Evolutionary conservation across 2,113 vertebrate species (phyloP).

Genomic region (Ameiurus melas): DNA sequence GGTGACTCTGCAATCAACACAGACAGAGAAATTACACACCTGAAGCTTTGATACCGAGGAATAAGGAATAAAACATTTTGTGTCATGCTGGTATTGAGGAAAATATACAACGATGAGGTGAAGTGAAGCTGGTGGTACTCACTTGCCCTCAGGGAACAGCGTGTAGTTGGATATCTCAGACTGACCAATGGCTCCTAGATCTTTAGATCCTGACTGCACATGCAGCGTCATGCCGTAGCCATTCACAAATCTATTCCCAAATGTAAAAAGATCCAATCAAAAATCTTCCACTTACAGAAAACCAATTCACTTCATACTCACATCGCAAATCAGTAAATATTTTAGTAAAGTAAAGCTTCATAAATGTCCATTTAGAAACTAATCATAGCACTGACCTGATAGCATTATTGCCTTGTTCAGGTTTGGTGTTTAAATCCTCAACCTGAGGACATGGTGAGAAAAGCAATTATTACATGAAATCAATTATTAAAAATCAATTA

Average conservation of each 20-base stretch:
- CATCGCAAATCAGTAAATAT: background rate
- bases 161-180: slow-evolving; percentile 57
- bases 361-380: background rate
- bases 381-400: slow-evolving; percentile 68
- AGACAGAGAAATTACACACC: background rate
- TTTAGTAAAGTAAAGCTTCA: background rate
- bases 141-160: slow-evolving; percentile 56
- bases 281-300: background rate
- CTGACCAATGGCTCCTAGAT: fast-evolving
- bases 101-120: background rate
- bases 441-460: slow-evolving; percentile 22
- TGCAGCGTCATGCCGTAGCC: slow-evolving; percentile 38
- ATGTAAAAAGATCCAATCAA: background rate
- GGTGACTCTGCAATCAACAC: slow-evolving; percentile 39
- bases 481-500: too few relatives aligned
- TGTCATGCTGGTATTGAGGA: background rate
- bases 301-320: background rate
- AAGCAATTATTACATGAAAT: background rate
- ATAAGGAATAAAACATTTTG: background rate
- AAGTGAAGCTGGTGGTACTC: slow-evolving; percentile 40
- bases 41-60: background rate
- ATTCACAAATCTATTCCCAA: slow-evolving; percentile 62
- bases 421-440: slow-evolving; percentile 67
- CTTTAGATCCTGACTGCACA: background rate
- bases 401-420: slow-evolving; percentile 73